Conservation (phyloP, 2,888 invertebrate genomes). For the Oligia strigilis region DNA sequence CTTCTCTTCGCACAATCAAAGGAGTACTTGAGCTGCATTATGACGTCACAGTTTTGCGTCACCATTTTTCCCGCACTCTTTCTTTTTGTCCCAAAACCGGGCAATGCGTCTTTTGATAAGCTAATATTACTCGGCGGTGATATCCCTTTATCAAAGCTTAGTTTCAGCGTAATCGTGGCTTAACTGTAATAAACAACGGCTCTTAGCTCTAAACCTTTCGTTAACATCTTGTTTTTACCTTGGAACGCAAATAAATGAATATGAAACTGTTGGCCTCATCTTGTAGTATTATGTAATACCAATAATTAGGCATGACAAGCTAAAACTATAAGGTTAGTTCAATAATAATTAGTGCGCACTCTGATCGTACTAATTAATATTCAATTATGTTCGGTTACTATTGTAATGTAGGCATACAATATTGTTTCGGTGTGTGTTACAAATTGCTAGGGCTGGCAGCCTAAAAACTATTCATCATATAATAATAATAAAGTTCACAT, state of each 20-base stretch:
- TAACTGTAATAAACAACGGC: not conserved
- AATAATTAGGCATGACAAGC: not conserved
- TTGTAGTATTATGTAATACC: not conserved
- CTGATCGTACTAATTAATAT: slow-evolving; percentile 2
- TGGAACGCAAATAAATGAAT: too few relatives aligned
- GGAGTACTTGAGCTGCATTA: not conserved
- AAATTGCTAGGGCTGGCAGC: not conserved
- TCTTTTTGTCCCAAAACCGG: not conserved
- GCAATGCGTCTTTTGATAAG: slow-evolving; percentile 59
- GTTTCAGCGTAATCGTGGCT: not conserved
- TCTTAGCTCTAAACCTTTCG: too few relatives aligned
- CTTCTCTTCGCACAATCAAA: not conserved
- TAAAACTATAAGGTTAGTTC: not conserved
- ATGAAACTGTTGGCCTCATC: not conserved
- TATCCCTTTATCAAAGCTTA: slow-evolving; percentile 2
- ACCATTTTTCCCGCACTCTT: not conserved
- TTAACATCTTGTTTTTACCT: too few relatives aligned
- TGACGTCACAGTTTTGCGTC: not conserved
- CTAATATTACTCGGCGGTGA: slow-evolving; percentile 47
- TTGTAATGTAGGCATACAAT: not conserved
- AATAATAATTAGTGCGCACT: slow-evolving; percentile 5
- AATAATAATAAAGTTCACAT: not conserved
- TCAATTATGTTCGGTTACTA: slow-evolving; percentile 1
- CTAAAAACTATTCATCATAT: not conserved
- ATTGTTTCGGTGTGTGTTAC: not conserved